phyloP scores from a whole-genome alignment of 2,888 invertebrate genomes.

The Stenodera caucasica region DNA sequence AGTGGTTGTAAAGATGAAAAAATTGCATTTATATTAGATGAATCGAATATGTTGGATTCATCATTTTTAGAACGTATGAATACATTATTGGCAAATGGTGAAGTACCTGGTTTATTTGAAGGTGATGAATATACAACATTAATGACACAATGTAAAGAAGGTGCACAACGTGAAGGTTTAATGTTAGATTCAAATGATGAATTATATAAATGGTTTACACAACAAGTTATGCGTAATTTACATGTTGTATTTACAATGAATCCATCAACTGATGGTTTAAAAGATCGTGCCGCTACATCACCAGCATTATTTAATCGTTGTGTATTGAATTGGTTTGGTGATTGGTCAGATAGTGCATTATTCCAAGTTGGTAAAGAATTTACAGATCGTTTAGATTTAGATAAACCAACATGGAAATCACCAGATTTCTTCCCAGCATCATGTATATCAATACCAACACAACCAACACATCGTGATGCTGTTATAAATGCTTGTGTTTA shows the following conservation, averaged over 20 bases:
- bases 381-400: constrained; percentile 92
- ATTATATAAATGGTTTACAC: constrained; percentile 99
- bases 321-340: constrained; percentile 99
- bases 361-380: constrained; percentile 97
- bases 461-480: constrained; percentile 87
- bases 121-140: constrained; percentile 98
- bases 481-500: constrained; percentile 99
- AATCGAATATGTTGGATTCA: constrained; percentile 98
- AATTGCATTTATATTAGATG: constrained; percentile 98
- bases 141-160: constrained; percentile 99
- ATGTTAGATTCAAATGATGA: constrained; percentile 99
- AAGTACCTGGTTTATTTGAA: constrained; percentile 92
- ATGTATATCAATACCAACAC: constrained; percentile 71
- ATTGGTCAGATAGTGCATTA: constrained; percentile 96
- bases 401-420: constrained; percentile 79
- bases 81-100: constrained; percentile 96
- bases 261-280: constrained; percentile 96
- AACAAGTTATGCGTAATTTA: constrained; percentile 97
- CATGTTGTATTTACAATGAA: constrained; percentile 99
- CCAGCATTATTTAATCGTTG: constrained; percentile 99
- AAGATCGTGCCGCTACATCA: constrained; percentile 98
- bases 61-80: constrained; percentile 99
- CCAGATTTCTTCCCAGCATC: constrained; percentile 92
- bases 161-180: constrained; percentile 94
- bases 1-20: constrained; percentile 96